Evolutionary conservation across 2,113 vertebrate species (phyloP), one percentile per base, ranked within the genome.

Genomic region (Agelaius tricolor): DNA sequence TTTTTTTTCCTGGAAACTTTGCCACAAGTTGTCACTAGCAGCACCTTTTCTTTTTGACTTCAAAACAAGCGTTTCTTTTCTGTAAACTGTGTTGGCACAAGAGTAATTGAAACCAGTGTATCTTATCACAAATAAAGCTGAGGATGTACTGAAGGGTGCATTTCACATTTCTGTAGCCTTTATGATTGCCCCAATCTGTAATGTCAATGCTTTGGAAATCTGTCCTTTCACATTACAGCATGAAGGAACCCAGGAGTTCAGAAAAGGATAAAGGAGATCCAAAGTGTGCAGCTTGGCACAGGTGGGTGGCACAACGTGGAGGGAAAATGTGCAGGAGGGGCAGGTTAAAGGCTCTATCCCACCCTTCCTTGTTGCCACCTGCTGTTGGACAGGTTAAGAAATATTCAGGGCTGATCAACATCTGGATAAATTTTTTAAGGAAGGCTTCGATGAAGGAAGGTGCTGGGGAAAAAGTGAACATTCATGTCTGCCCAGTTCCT

Each of bases 1-100:
- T 14, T 39, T 51, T 77, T 78, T 46, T 30, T 6, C 44, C 47
- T 27, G 44, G 55, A 78, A 78, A n/a, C 8, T 87, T 87, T 87
- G 55, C 46, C 21, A 41, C 33, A 52, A 79, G 15, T 67, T 91
- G 66, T 87, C 80, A 46, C 27, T 69, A 71, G 76, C 28, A 44
- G 35, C 72, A 23, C 11, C n/a, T 91, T 88, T 84, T 87, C 52
- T 61, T 89, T 87, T 77, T 58, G 62, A 79, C 46, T 87, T 87
- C 49, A 66, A 66, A 93, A 69, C 75, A 11, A 55, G 24, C 1
- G 1, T 13, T 68, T 80, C 37, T 83, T 24, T 76, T 75, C 80
- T 68, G n/a, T 68, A 91, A 93, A 93, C 62, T 37, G 13, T 49
- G 39, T 46, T 91, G 74, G 72, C 37, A 61, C 51, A 76, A 39